These are phyloP conservation scores for Ifrita kowaldi DNA, from an alignment of 2,113 vertebrate species.

Conservation along the genomic window DNA sequence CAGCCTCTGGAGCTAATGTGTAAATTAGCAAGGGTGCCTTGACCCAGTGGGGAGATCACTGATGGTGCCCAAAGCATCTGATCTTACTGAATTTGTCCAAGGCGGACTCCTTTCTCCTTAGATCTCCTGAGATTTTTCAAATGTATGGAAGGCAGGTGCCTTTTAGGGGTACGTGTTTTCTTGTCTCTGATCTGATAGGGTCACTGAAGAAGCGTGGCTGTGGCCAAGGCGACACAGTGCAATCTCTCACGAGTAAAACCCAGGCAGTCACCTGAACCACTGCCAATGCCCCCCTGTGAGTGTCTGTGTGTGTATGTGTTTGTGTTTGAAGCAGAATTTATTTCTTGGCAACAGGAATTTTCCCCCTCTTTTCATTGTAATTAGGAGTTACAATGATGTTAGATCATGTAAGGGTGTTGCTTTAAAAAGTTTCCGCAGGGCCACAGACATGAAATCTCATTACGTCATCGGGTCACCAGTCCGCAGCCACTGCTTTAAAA, in stretches of 20 bases:
- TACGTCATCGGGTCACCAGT: not conserved
- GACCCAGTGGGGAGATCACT: not conserved
- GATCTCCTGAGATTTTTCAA: not conserved
- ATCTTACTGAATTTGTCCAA: not conserved
- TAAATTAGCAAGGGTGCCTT: not conserved
- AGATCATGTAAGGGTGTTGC: not conserved
- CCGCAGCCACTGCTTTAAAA: not conserved
- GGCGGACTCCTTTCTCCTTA: not conserved
- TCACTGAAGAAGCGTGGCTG: not conserved
- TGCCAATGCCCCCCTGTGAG: not conserved
- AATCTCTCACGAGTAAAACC: not conserved
- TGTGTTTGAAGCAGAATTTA: not conserved
- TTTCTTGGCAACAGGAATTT: conserved; percentile 2
- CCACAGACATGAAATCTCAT: not conserved
- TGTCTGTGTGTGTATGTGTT: not conserved
- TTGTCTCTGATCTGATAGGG: not conserved
- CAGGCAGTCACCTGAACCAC: not conserved
- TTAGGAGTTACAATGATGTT: conserved; percentile 1
- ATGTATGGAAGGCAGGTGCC: not conserved
- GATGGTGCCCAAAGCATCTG: not conserved
- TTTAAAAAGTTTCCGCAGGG: not conserved
- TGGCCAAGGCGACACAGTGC: not conserved
- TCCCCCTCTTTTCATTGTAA: not conserved
- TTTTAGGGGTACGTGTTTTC: not conserved
- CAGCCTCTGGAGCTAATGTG: not conserved